Evolutionary conservation across 2,113 vertebrate genomes (phyloP), one percentile per base, ranked within the genome.

Genomic region (Mohoua ochrocephala): DNA sequence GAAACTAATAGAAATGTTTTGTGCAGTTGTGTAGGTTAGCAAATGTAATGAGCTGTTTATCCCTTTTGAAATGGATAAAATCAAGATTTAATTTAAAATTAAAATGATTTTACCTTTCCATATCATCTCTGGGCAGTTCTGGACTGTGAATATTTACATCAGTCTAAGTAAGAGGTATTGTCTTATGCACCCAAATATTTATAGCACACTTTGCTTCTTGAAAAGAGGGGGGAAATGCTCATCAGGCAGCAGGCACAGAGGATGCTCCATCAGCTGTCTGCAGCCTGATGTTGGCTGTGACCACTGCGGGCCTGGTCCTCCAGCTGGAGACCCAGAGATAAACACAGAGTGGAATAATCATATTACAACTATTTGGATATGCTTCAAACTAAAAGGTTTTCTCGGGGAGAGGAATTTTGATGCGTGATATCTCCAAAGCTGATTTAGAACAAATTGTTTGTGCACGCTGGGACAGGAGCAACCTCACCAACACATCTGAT

Each of bases 311-410:
- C 70, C 80, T 85, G 56, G 27, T 37, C 37, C 69, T 89, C 53
- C 94, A 84, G 69, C 56, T 94, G 93, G 92, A 81, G 54, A 89
- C 84, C 65, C 64, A 63, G 60, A 93, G 87, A 95, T 95, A 96
- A 96, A 93, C 1, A 2, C 23, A 16, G 45, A 77, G 47, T 54
- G 45, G 85, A 95, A 93, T 86, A 94, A 94, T 96, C 87, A 35
- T 21, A 80, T 91, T 95, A 91, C 45, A 93, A 67, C 33, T 57
- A 6, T 42, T 33, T 95, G 82, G 64, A 76, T 90, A 81, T 47
- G 50, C 65, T 84, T 93, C 63, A 74, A 13, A 61, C 45, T 23
- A 52, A 90, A 89, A 83, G 54, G 35, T 49, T 91, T 95, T 95
- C 77, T 79, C 8, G 0, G 53, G 28, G 24, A 91, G 42, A 78